These are phyloP conservation scores for Pterocles gutturalis DNA, from an alignment of 2,113 vertebrate species.

Conservation along the genomic window DNA sequence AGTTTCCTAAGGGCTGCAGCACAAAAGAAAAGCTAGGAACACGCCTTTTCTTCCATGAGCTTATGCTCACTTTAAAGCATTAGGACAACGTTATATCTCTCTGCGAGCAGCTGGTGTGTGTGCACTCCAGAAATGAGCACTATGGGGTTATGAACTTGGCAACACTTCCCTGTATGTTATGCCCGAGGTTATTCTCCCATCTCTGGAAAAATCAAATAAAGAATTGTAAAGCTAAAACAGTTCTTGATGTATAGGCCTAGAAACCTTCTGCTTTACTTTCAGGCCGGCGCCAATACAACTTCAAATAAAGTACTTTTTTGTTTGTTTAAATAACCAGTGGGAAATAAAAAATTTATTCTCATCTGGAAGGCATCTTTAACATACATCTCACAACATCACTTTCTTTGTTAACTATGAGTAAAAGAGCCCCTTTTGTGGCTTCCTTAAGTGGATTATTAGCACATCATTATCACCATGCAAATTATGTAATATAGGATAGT, in stretches of 20 bases:
- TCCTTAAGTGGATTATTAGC: background rate
- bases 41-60: background rate
- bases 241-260: background rate
- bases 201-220: background rate
- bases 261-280: background rate
- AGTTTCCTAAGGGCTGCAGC: background rate
- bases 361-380: background rate
- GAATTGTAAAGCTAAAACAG: background rate
- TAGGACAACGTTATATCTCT: background rate
- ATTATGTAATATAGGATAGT: background rate
- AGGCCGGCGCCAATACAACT: background rate
- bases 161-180: background rate
- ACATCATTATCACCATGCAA: background rate
- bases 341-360: background rate
- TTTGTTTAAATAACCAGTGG: background rate
- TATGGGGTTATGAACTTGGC: background rate
- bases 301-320: no score
- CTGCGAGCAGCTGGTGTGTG: background rate
- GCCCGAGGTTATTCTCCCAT: background rate
- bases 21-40: background rate
- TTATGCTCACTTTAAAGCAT: background rate
- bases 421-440: background rate
- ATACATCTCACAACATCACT: background rate
- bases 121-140: background rate
- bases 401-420: background rate